These are phyloP conservation scores for Hesperia comma DNA, from an alignment of 2,888 invertebrate genomes.

Conservation along the genomic window DNA sequence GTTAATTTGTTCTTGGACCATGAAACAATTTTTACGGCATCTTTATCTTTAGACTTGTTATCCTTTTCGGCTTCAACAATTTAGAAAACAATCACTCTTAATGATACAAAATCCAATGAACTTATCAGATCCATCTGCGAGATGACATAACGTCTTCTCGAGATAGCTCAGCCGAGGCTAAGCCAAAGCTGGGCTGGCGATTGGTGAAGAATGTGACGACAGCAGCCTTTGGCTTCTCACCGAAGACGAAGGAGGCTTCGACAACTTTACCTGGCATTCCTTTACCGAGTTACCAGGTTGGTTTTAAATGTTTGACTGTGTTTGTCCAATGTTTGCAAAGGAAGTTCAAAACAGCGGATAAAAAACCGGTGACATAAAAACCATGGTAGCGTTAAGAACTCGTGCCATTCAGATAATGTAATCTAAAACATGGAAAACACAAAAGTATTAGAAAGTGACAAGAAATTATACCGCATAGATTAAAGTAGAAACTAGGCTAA, in stretches of 20 bases:
- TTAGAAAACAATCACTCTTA: not conserved
- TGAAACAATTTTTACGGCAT: too few relatives aligned
- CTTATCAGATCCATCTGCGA: conserved; percentile 62
- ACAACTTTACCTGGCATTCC: conserved; percentile 66
- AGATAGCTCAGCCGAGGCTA: conserved; percentile 59
- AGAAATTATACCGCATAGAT: too few relatives aligned
- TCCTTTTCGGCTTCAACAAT: too few relatives aligned
- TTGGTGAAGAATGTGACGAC: conserved; percentile 64
- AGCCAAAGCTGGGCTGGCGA: conserved; percentile 59
- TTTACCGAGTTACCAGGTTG: conserved; percentile 64
- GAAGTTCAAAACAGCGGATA: not conserved
- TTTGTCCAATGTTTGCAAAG: not conserved
- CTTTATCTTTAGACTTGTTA: too few relatives aligned
- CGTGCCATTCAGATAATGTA: too few relatives aligned
- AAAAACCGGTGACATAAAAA: too few relatives aligned
- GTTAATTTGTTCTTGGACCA: too few relatives aligned
- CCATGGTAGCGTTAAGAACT: too few relatives aligned
- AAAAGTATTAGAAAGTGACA: too few relatives aligned
- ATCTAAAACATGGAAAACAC: too few relatives aligned
- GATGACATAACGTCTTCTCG: conserved; percentile 67
- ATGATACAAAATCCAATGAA: not conserved
- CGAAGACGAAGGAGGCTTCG: conserved; percentile 49
- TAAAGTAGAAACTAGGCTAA: too few relatives aligned
- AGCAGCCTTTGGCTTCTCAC: conserved; percentile 63
- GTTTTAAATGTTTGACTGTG: not conserved